Conservation (phyloP, 2,888 invertebrate genomes). For the Hanleya hanleyi region DNA sequence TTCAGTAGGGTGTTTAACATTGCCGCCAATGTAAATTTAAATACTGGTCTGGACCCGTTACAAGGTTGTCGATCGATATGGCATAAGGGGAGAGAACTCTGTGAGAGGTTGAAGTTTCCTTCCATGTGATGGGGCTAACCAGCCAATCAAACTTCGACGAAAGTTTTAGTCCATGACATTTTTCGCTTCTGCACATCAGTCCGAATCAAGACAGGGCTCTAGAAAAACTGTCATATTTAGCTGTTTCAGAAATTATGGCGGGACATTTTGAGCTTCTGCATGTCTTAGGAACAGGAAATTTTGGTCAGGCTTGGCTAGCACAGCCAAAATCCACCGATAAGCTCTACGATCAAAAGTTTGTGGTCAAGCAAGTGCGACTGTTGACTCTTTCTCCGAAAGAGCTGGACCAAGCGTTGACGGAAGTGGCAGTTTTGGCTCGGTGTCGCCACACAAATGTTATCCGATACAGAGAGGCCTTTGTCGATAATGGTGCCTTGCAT, state of each 20-base stretch:
- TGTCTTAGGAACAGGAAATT: conserved; percentile 62
- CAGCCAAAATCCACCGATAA: conserved; percentile 22
- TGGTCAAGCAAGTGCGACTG: conserved; percentile 52
- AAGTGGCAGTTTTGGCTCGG: conserved; percentile 58
- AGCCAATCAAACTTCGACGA: no score
- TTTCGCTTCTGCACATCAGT: no score
- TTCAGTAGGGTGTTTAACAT: no score
- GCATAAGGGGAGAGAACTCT: no score
- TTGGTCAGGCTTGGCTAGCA: conserved; percentile 64
- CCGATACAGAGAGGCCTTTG: conserved; percentile 62
- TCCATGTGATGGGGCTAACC: no score
- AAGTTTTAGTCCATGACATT: no score
- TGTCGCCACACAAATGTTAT: conserved; percentile 66
- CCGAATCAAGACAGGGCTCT: no score
- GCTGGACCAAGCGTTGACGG: conserved; percentile 48
- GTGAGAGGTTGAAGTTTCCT: no score
- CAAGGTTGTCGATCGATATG: no score
- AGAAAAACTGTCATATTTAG: no score
- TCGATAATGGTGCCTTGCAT: conserved; percentile 47
- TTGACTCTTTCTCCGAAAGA: conserved; percentile 20
- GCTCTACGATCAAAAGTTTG: conserved; percentile 42
- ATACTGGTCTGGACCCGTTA: no score
- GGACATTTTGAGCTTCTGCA: conserved; percentile 49
- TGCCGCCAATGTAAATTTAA: no score
- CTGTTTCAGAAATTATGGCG: conserved; percentile 54